These are phyloP conservation scores for Podarcis raffonei DNA, from an alignment of 2,113 vertebrate genomes.

Conservation along the genomic window DNA sequence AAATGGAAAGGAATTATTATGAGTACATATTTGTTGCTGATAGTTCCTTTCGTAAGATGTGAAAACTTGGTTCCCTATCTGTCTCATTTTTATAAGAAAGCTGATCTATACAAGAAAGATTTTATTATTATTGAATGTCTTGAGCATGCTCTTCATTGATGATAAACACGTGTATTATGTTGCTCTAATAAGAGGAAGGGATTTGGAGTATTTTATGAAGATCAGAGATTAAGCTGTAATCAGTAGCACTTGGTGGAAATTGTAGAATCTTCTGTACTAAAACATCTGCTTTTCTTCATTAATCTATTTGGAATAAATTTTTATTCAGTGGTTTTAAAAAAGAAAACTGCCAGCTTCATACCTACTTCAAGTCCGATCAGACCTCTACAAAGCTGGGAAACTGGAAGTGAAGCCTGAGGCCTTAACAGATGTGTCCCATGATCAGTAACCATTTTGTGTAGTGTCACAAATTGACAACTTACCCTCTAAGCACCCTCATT, in stretches of 20 bases:
- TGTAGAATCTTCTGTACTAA: background rate
- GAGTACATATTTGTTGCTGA: background rate
- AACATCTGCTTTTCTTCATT: constrained; percentile 15
- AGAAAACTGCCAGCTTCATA: too few relatives aligned
- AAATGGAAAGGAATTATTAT: constrained; percentile 4
- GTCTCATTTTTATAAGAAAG: background rate
- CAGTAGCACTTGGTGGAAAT: background rate
- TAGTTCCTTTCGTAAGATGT: background rate
- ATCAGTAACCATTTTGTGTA: background rate
- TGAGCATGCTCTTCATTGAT: background rate
- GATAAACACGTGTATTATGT: constrained; percentile 18
- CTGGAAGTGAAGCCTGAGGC: background rate
- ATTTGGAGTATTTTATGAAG: constrained; percentile 1
- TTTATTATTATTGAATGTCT: constrained; percentile 30
- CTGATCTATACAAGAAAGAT: background rate
- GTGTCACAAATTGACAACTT: background rate
- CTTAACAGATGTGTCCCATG: background rate
- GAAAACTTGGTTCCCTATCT: background rate
- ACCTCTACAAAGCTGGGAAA: background rate
- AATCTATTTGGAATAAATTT: background rate
- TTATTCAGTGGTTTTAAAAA: background rate
- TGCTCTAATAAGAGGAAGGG: constrained; percentile 3
- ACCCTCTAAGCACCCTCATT: background rate
- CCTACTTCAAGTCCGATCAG: background rate
- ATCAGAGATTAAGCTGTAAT: background rate